phyloP scores from a whole-genome alignment of 2,113 vertebrate genomes.

The Pachyramphus minor region DNA sequence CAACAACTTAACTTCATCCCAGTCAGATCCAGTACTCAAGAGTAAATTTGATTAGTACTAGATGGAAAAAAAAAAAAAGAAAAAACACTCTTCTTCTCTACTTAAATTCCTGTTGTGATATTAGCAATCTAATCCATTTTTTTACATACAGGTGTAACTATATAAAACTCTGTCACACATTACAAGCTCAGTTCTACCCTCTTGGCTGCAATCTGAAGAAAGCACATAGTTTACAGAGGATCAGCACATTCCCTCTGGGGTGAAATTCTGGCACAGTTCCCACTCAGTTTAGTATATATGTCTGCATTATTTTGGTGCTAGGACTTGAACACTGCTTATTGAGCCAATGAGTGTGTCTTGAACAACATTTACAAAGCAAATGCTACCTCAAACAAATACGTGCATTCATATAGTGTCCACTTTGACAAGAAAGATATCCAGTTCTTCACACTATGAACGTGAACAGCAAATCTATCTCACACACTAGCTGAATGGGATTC shows the following conservation, averaged over 20 bases:
- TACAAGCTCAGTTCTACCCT: background rate
- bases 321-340: background rate
- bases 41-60: background rate
- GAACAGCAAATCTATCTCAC: background rate
- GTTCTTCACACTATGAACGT: background rate
- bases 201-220: background rate
- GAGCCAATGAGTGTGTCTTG: background rate
- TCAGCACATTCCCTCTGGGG: background rate
- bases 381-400: background rate
- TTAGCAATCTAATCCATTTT: constrained; percentile 2
- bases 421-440: background rate
- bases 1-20: background rate
- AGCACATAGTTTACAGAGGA: background rate
- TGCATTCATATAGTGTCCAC: background rate
- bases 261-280: background rate
- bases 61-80: background rate
- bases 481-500: background rate
- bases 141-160: background rate
- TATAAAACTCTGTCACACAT: background rate
- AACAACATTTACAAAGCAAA: background rate
- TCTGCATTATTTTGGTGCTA: background rate
- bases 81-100: background rate
- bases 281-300: background rate
- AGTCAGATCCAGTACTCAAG: background rate
- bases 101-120: background rate